Evolutionary conservation across 2,888 invertebrate species (phyloP), one percentile per base, ranked within the genome.

Genomic region (Macroteleia sp.): DNA sequence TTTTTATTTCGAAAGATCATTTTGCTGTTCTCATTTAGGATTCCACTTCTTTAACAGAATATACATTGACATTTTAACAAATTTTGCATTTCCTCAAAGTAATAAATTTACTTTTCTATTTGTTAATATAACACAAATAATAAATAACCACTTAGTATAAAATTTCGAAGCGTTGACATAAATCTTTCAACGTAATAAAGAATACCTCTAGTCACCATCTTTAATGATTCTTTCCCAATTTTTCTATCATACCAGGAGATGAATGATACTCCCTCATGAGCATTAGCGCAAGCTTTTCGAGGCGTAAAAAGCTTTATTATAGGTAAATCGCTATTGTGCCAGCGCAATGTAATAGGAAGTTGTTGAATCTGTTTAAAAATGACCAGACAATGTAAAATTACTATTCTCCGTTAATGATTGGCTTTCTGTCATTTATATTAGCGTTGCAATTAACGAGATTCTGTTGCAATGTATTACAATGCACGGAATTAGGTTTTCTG

Each of bases 351-450:
- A 62, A 62, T 56, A 56, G 71, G 62, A 71, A 62, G 48, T 62
- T 56, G 62, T 42, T 12, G 52, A 42, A 61, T 52, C 19, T 17
- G 8, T 44, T 20, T 28, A 71, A 71, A 71, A 71, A 62, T 61
- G 30, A 19, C 3, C 46, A 48, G 62, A 71, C 71, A 71, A 71
- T 70, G 42, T 44, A 22, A 71, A 59, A 71, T 64, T 48, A 73
- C 71, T 64, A 73, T 64, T 73, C 71, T 64, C 64, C 56, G 41
- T 64, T 64, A 73, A 56, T 64, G 48, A 62, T 64, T 64, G 56
- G 56, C 39, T 64, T 64, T 56, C 34, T 64, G 62, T 71, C 71
- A 71, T 46, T 71, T 34, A 62, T 62, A 62, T 71, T 62, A 62
- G 62, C 62, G 54, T 28, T 9, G 62, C 39, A 71, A 71, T 71